Evolutionary conservation across 2,888 invertebrate species (phyloP), one percentile per base, ranked within the genome.

Genomic region (Andrena praecox): DNA sequence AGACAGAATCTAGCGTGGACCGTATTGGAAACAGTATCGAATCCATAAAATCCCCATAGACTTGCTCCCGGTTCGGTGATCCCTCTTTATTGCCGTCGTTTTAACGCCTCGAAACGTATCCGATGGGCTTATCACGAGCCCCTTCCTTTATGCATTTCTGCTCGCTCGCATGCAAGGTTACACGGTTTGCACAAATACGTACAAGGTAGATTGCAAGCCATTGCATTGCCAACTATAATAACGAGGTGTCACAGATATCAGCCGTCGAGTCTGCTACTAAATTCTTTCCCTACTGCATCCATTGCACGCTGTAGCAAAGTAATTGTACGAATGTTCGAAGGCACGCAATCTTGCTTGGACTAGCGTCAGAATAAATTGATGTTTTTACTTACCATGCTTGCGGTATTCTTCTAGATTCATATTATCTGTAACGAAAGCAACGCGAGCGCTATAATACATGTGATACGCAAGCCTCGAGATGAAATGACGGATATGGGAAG

Each of bases 361-460:
- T 1, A 31, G 4, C 24, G n/a, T 12, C 2, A 1, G 29, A 66
- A 12, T 64, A 31, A 52, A 31, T 31, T n/a, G 8, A 31, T 8
- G 29, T 50, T 54, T 5, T 64, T 64, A 90, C 94, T 93, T 80
- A 94, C 94, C 94, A 88, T 94, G 91, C 76, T 89, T 91, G 52
- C 94, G 93, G 73, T 94, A 94, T 62, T 94, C 94, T 67, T 94
- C 92, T 59, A 94, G 88, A 91, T 94, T 93, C 94, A 94, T 94
- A 77, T 81, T 91, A 75, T 82, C 91, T 91, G 87, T 29, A 90
- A 91, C 79, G 81, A 75, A 85, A 84, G 10, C 10, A 54, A 66
- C 27, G 24, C 2, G 1, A 6, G 24, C 70, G 27, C 33, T 52
- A 2, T 80, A 68, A 48, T 50, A 10, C 16, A 29, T 31, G 12